Percentiles rank a stretch among this genome's conserved stretches.
These are phyloP conservation scores for Propsilocerus akamusi DNA, from an alignment of 1,140 invertebrate species.

Conservation along the genomic window DNA sequence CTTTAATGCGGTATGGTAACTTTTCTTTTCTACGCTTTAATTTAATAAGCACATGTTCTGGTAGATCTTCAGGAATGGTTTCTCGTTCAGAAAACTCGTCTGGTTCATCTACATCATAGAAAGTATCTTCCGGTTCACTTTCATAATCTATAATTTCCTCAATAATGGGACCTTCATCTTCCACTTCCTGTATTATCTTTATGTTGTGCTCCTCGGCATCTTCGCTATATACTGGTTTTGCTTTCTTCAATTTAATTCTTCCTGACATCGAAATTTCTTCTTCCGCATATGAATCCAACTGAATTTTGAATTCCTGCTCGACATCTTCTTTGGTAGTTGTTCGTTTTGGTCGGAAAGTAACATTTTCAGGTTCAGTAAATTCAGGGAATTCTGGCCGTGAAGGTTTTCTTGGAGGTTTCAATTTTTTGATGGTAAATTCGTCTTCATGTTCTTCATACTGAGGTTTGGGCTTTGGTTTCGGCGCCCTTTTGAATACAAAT, in stretches of 20 bases:
- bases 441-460: constrained; percentile 46
- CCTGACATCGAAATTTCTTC: constrained; percentile 70
- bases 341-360: constrained; percentile 49
- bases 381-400: constrained; percentile 41
- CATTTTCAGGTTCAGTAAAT: constrained; percentile 48
- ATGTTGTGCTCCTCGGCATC: constrained; percentile 52
- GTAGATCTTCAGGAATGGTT: constrained; percentile 24
- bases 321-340: constrained; percentile 60
- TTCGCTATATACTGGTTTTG: constrained; percentile 45
- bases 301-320: constrained; percentile 71
- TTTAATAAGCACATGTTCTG: constrained; percentile 30
- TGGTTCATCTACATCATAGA: constrained; percentile 39
- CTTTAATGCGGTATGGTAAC: constrained; percentile 21
- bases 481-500: constrained; percentile 31
- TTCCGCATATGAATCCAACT: constrained; percentile 63
- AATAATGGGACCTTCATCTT: constrained; percentile 39
- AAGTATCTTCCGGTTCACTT: constrained; percentile 33
- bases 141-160: constrained; percentile 48
- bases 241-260: constrained; percentile 56
- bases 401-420: constrained; percentile 40
- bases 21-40: constrained; percentile 27
- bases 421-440: constrained; percentile 51
- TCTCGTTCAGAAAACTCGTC: constrained; percentile 29
- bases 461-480: constrained; percentile 25
- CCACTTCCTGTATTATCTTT: constrained; percentile 45